These are phyloP conservation scores for Synergus umbraculus DNA, from an alignment of 2,888 invertebrate species.

Conservation along the genomic window DNA sequence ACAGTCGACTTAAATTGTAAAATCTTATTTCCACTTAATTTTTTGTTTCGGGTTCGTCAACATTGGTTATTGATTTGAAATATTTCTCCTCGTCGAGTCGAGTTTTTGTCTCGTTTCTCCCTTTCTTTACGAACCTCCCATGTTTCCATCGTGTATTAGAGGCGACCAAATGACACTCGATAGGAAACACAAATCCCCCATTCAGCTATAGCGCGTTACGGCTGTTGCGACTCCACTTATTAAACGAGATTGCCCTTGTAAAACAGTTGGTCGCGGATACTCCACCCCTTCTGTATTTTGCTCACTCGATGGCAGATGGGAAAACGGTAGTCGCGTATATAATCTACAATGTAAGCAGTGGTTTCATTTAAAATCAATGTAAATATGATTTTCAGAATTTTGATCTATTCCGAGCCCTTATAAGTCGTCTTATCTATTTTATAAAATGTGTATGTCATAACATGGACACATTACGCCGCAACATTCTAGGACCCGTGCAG, in stretches of 20 bases:
- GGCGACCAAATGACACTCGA: constrained; percentile 55
- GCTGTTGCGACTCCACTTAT: constrained; percentile 56
- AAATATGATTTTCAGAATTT: too few species aligned
- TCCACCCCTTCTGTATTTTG: constrained; percentile 44
- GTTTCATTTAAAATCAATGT: neutral
- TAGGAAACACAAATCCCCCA: constrained; percentile 49
- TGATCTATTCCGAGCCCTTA: too few species aligned
- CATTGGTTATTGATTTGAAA: constrained; percentile 12
- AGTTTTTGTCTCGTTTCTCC: neutral
- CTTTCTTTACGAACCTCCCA: constrained; percentile 41
- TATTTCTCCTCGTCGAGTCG: neutral
- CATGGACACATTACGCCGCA: too few species aligned
- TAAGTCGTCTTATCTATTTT: too few species aligned
- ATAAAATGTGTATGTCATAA: too few species aligned
- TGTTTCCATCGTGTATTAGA: constrained; percentile 49
- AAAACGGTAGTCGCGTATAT: constrained; percentile 46
- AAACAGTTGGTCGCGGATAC: constrained; percentile 63
- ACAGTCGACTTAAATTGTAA: neutral
- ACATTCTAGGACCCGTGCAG: too few species aligned
- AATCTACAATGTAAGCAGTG: neutral
- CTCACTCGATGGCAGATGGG: constrained; percentile 55
- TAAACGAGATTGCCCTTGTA: constrained; percentile 62
- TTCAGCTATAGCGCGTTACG: constrained; percentile 50
- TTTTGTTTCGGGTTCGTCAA: neutral
- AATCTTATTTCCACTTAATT: neutral